Percentiles rank a stretch among this genome's conserved stretches.
Conservation (phyloP, 1,140 invertebrate species). For the Drosophila nannoptera region DNA sequence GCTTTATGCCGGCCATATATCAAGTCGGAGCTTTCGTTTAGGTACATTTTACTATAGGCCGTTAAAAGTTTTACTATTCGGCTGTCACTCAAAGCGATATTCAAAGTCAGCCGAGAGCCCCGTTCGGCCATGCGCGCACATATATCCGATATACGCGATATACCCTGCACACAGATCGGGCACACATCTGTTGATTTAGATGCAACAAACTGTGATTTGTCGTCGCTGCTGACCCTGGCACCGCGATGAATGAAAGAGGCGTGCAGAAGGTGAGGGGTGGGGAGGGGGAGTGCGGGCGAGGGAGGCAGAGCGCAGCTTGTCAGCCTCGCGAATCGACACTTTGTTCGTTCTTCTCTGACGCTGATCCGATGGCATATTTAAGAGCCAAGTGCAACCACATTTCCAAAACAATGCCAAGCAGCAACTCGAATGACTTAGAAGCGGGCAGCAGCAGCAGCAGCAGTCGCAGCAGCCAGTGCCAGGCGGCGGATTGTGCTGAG, state of each 20-base stretch:
- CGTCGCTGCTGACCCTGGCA: slow-evolving; percentile 56
- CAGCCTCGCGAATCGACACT: slow-evolving; percentile 56
- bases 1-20: too few species aligned
- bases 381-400: slow-evolving; percentile 59
- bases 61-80: background rate
- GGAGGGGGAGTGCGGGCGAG: background rate
- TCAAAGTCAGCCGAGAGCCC: slow-evolving; percentile 39
- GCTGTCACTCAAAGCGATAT: slow-evolving; percentile 36
- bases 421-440: slow-evolving; percentile 59
- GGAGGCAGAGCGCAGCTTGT: slow-evolving; percentile 51
- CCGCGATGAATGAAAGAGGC: slow-evolving; percentile 29
- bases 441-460: too few species aligned
- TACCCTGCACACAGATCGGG: slow-evolving; percentile 12
- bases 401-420: slow-evolving; percentile 57
- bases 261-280: slow-evolving; percentile 13
- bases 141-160: background rate
- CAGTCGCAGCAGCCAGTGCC: too few species aligned
- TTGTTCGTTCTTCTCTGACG: background rate
- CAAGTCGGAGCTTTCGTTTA: background rate
- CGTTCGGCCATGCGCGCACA: slow-evolving; percentile 22
- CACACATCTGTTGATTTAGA: slow-evolving; percentile 62
- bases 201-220: slow-evolving; percentile 49
- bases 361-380: slow-evolving; percentile 13
- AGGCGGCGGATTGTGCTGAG: background rate
- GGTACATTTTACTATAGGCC: background rate